These are phyloP conservation scores for Silvanus unidentatus DNA, from an alignment of 2,888 invertebrate species.

Conservation along the genomic window DNA sequence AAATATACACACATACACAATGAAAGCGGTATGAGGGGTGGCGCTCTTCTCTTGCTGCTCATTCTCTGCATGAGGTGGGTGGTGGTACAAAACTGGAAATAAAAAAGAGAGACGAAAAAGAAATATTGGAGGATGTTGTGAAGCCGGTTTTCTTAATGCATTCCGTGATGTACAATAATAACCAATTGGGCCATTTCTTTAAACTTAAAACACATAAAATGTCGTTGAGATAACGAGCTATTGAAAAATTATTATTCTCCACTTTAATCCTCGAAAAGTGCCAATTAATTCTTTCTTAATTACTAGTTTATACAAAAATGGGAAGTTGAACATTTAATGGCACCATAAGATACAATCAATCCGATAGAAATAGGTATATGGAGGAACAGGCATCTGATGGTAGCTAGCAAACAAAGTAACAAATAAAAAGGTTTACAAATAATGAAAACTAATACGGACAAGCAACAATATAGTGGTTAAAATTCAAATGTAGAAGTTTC, in stretches of 20 bases:
- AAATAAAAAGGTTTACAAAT: too few relatives aligned
- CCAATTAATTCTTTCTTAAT: constrained; percentile 3
- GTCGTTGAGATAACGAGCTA: constrained; percentile 17
- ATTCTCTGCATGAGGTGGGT: constrained; percentile 18
- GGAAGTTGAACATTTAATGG: too few relatives aligned
- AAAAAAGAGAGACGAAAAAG: constrained; percentile 23
- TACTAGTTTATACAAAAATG: neutral
- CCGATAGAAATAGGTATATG: too few relatives aligned
- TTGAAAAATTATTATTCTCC: neutral
- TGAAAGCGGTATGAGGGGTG: constrained; percentile 25
- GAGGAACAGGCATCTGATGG: too few relatives aligned
- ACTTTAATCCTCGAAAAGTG: neutral
- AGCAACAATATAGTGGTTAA: constrained; percentile 13
- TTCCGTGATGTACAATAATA: constrained; percentile 21
- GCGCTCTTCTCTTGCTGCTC: constrained; percentile 15
- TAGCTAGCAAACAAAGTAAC: too few relatives aligned
- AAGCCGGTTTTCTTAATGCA: constrained; percentile 27
- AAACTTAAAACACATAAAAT: constrained; percentile 14
- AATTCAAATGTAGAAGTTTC: constrained; percentile 33
- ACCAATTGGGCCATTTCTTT: constrained; percentile 19
- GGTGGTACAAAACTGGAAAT: constrained; percentile 3
- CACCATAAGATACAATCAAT: too few relatives aligned
- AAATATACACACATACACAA: constrained; percentile 19
- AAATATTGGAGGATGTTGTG: constrained; percentile 26
- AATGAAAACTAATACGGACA: too few relatives aligned